Evolutionary conservation across 2,888 invertebrate species (phyloP).

Genomic region (Frankliniella fusca): DNA sequence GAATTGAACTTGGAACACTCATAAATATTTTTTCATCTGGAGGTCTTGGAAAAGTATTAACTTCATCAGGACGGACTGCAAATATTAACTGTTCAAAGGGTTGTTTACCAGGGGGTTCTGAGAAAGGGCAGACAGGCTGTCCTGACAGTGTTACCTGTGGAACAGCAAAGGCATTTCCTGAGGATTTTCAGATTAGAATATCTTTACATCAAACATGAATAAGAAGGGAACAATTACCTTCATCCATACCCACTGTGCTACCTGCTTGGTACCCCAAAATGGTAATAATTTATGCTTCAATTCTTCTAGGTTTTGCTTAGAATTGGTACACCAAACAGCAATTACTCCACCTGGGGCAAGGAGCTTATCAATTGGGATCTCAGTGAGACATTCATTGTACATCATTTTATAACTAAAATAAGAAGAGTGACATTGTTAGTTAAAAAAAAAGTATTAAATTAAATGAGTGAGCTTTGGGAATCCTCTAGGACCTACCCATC

Average conservation of each 20-base stretch:
- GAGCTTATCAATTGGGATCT: conserved; percentile 65
- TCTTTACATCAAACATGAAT: background rate
- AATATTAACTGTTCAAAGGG: conserved; percentile 81
- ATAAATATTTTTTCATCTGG: conserved; percentile 59
- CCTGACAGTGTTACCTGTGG: conserved; percentile 63
- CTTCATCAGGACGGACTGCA: conserved; percentile 49
- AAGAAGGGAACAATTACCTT: conserved; percentile 55
- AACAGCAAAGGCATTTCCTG: conserved; percentile 2
- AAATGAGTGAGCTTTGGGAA: background rate
- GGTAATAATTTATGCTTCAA: conserved; percentile 71
- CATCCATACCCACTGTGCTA: conserved; percentile 82
- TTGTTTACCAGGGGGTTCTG: conserved; percentile 67
- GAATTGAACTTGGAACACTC: conserved; percentile 85
- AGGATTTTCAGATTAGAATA: conserved; percentile 14
- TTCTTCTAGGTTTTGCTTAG: conserved; percentile 62
- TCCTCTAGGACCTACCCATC: conserved; percentile 53
- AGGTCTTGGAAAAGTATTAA: conserved; percentile 38
- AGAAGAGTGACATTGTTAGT: conserved; percentile 13
- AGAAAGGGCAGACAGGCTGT: conserved; percentile 64
- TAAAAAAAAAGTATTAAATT: conserved; percentile 23
- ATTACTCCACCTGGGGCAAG: conserved; percentile 63
- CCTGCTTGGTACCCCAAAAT: conserved; percentile 67
- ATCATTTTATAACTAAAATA: conserved; percentile 69
- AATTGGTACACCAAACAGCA: conserved; percentile 91
- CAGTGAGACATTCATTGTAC: conserved; percentile 66